Base-by-base conservation (phyloP, 2,113 vertebrate genomes). In the Pluvianellus socialis region DNA sequence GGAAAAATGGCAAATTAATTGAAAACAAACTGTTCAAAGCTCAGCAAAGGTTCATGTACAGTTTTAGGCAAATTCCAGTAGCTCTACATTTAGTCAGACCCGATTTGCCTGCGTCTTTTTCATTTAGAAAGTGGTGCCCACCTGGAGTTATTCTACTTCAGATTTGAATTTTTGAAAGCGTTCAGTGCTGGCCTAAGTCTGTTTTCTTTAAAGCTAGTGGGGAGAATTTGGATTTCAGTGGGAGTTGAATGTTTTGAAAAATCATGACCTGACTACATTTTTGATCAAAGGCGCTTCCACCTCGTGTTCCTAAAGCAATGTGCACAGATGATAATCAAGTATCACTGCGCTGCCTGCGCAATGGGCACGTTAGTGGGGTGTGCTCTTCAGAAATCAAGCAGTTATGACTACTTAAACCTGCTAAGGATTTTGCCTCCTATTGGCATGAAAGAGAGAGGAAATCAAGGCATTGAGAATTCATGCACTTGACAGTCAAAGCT, bases 281-380 rank as follows among this genome's bases (percentile, higher is more conserved):
- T 79, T 94, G 62, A 92, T 95, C 66, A 79, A 87, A 96, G 42
- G 5, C 28, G 3, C 15, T 94, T 91, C 22, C 59, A 95, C 14
- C 18, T 68, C 12, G 7, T 40, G 32, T 32, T 92, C 77, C 84
- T 40, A 33, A 73, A 89, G 73, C 77, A 50, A 44, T 1, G 19
- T 50, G 22, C 28, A 38, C 0, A 1, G 40, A 56, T 40, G 71
- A 44, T 42, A 49, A 59, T 23, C 12, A 22, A 35, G 52, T 61
- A 72, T 35, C 65, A 15, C 20, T 47, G 59, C 14, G 7, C 20
- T 79, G 71, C 35, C 47, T 79, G 73, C 2, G 15, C 81, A 68
- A 61, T 45, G 76, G 67, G 26, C 9, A 17, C 0, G 0, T 56
- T 26, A 9, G 21, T 44, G n/a, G 16, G 17, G 9, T 11, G 10